Conservation (phyloP, 2,113 vertebrate species). For the Felis catus region F.catus_Fca126_mat1.0 CM031423.1:74876501-74877000, state of each 20-base stretch:
- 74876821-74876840: background rate
- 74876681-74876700: background rate
- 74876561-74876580: background rate
- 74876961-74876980: background rate
- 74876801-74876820: background rate
- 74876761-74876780: background rate
- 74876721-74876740: background rate
- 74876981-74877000: slow-evolving; percentile 6
- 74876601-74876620: background rate
- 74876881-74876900: background rate
- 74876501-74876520: background rate
- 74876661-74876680: background rate
- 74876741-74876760: background rate
- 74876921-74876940: background rate
- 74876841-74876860: background rate
- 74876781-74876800: background rate
- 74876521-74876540: background rate
- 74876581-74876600: background rate
- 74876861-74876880: background rate
- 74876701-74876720: background rate
- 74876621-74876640: background rate
- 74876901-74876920: background rate
- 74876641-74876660: background rate
- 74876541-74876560: background rate
- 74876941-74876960: background rate